Base-by-base conservation (phyloP, 2,888 invertebrate species). In the Leucophora obtusa region DNA sequence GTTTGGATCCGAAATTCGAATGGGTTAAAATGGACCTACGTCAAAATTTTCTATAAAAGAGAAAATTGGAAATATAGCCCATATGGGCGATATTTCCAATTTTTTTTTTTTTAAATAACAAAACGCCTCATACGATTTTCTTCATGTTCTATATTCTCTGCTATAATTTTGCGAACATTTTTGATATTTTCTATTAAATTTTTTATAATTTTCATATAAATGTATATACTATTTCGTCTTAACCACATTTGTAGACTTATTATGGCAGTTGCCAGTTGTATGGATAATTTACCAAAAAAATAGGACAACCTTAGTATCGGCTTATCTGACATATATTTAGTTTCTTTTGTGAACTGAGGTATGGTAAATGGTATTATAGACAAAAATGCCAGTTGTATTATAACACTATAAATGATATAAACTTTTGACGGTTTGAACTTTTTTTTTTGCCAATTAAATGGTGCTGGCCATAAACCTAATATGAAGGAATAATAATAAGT, bases 201-300 rank as follows among this genome's bases (percentile, higher is more conserved):
- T n/a, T 33, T 33, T 7, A 33, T 63, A 72, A 9, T 38, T 7
- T 10, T 47, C 47, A 51, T 7, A 43, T 0, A 72, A 11, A 0
- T 18, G 14, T 1, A 72, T 56, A 63, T 1, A 2, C 43, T 9
- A 21, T 54, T 15, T 0, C 72, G 53, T 2, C 14, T 17, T 9
- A 54, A 28, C 63, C 72, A 72, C 17, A 63, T 63, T 33, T 63
- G 47, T 10, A 63, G 11, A 50, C 18, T 50, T 11, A 63, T 33
- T 2, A 72, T 50, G 3, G 50, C 7, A 28, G 28, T 28, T 28
- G 28, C 28, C 7, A 28, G 28, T 28, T 28, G 28, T 5, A 33
- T 62, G 0, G 43, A 24, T 1, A 28, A 10, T 47, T 54, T 53
- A 14, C 28, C 54, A 24, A 72, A 4, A 7, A 33, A 14, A 50